Percentiles rank a stretch among this genome's conserved stretches.
phyloP scores from a whole-genome alignment of 2,797 vertebrate genomes.

The Oreochromis mossambicus region DNA sequence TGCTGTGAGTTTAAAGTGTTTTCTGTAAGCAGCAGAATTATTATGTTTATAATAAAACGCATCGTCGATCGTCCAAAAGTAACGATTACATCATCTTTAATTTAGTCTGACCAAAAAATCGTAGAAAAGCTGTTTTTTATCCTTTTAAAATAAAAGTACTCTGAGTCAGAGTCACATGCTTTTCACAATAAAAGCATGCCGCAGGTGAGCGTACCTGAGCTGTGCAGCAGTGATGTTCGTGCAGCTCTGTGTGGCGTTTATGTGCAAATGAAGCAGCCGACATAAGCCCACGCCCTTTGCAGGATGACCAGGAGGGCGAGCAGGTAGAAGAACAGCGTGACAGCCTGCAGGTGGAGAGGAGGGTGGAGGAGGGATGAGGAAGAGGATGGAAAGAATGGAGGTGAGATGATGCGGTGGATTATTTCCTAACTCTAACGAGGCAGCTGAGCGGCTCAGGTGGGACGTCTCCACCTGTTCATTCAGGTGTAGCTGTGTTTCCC shows the following conservation, averaged over 20 bases:
- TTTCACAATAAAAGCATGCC: constrained; percentile 1
- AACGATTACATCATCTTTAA: background rate
- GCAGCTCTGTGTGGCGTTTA: constrained; percentile 40
- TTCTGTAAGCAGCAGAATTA: background rate
- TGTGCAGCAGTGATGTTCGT: constrained; percentile 2
- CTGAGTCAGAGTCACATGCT: background rate
- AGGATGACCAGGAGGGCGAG: constrained; percentile 76
- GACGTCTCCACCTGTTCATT: background rate
- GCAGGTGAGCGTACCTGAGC: constrained; percentile 50
- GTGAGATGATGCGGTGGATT: background rate
- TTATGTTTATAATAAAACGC: background rate
- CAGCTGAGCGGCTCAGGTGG: background rate
- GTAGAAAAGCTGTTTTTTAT: background rate
- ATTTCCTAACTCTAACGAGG: background rate
- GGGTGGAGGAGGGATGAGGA: background rate
- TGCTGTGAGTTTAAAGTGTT: background rate
- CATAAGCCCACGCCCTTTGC: constrained; percentile 73
- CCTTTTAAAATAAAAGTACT: background rate
- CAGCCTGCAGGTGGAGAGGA: constrained; percentile 53
- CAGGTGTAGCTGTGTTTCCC: background rate
- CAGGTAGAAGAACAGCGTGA: constrained; percentile 75
- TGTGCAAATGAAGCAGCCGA: constrained; percentile 68
- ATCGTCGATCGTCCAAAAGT: background rate
- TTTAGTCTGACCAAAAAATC: fast-evolving
- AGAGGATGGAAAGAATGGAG: background rate